Evolutionary conservation across 2,797 vertebrate species (phyloP).

Genomic region (Rhinoraja longicauda): DNA sequence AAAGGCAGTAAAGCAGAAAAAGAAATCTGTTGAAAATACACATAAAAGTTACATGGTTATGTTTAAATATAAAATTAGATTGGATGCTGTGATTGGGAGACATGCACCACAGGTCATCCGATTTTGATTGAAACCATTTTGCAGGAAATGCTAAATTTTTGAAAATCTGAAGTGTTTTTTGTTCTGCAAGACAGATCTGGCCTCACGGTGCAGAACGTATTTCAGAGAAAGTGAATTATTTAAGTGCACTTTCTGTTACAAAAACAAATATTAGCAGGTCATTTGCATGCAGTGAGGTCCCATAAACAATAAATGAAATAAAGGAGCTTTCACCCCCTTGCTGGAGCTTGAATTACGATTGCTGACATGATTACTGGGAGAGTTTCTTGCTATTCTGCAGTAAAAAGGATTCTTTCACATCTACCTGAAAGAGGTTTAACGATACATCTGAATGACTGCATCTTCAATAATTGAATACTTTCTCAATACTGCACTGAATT

Average conservation of each 20-base stretch:
- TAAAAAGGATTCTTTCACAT: neutral
- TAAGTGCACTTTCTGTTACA: neutral
- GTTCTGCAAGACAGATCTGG: neutral
- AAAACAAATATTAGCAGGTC: neutral
- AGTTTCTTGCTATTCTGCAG: neutral
- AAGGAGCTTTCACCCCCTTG: too few species aligned
- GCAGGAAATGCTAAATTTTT: neutral
- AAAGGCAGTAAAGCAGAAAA: neutral
- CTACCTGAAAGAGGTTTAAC: neutral
- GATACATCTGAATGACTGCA: neutral
- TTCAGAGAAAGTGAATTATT: neutral
- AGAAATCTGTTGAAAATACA: neutral
- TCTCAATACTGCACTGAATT: neutral
- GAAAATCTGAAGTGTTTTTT: neutral
- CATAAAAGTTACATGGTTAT: neutral
- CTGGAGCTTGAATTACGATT: neutral
- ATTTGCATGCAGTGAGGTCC: neutral
- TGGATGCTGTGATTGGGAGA: neutral
- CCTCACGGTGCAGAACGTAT: neutral
- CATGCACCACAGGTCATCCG: neutral
- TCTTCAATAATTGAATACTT: constrained; percentile 17
- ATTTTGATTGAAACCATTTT: neutral
- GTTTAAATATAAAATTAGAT: neutral
- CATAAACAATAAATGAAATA: neutral
- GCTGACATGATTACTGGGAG: neutral